Conservation (phyloP, 1,140 invertebrate genomes). For the Cotesia vestalis region DNA sequence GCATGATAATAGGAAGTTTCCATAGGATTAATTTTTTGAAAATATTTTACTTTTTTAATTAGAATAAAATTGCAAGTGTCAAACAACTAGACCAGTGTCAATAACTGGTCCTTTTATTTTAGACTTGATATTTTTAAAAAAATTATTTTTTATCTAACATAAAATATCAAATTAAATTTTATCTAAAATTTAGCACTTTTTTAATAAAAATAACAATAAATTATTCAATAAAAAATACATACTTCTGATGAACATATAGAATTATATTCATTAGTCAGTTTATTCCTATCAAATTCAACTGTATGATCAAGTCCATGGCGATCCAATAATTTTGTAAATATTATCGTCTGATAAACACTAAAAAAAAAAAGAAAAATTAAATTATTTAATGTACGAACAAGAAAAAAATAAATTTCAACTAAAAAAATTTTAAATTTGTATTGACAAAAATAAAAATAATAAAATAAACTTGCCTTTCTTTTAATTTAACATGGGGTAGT, state of each 20-base stretch:
- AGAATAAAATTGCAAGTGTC: no score
- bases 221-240: conserved; percentile 28
- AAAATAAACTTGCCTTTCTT: conserved; percentile 48
- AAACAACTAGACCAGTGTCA: no score
- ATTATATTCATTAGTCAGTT: conserved; percentile 46
- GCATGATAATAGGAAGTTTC: no score
- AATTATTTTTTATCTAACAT: no score
- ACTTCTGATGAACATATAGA: conserved; percentile 59
- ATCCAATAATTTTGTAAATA: conserved; percentile 61
- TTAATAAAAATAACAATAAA: background rate
- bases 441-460: conserved; percentile 9
- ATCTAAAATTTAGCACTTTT: background rate
- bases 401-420: conserved; percentile 14
- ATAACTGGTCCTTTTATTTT: no score
- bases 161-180: no score
- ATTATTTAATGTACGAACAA: conserved; percentile 5
- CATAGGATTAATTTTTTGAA: no score
- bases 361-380: conserved; percentile 44
- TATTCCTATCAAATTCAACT: conserved; percentile 51
- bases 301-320: conserved; percentile 52
- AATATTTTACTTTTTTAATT: no score
- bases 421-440: no score
- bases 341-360: conserved; percentile 60
- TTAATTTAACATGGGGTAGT: conserved; percentile 50
- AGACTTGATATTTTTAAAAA: no score